A percentile compares a stretch with the other conserved stretches of the same genome.
phyloP scores from a whole-genome alignment of 2,113 vertebrate species.

The Agapornis roseicollis region DNA sequence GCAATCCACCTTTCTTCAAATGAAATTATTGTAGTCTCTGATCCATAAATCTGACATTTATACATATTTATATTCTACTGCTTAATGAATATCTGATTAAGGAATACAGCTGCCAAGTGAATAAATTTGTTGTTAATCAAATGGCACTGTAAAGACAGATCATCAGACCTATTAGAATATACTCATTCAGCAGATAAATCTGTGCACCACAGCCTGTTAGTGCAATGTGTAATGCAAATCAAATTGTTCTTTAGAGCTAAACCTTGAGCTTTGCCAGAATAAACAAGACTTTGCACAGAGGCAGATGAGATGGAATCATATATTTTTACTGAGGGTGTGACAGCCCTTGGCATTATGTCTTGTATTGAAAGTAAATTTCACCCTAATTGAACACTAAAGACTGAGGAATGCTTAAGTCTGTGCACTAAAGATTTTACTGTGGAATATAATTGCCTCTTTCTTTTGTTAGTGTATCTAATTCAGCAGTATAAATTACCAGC shows the following conservation, averaged over 20 bases:
- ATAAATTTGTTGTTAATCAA: conserved; percentile 77
- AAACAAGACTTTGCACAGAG: conserved; percentile 3
- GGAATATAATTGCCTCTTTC: conserved; percentile 43
- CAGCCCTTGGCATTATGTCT: conserved; percentile 39
- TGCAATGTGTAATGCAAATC: conserved; percentile 28
- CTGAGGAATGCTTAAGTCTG: conserved; percentile 46
- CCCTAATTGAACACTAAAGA: conserved; percentile 57
- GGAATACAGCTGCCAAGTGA: conserved; percentile 75
- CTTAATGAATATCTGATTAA: conserved; percentile 75
- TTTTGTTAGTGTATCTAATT: conserved; percentile 58
- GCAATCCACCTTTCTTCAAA: conserved; percentile 52
- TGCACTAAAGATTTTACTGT: conserved; percentile 24
- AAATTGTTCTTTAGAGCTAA: conserved; percentile 54
- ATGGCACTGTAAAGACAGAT: conserved; percentile 70
- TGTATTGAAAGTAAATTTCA: conserved; percentile 55
- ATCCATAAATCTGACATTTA: conserved; percentile 73
- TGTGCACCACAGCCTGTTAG: conserved; percentile 34
- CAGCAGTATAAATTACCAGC: conserved; percentile 55
- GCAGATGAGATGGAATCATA: conserved; percentile 43
- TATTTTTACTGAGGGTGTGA: neutral
- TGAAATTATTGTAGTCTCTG: conserved; percentile 61
- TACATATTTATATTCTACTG: conserved; percentile 72
- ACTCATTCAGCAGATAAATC: conserved; percentile 64
- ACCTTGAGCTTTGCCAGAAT: conserved; percentile 31
- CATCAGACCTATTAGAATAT: conserved; percentile 73